Evolutionary conservation across 2,113 vertebrate species (phyloP).

Genomic region (Ptilonorhynchus violaceus): DNA sequence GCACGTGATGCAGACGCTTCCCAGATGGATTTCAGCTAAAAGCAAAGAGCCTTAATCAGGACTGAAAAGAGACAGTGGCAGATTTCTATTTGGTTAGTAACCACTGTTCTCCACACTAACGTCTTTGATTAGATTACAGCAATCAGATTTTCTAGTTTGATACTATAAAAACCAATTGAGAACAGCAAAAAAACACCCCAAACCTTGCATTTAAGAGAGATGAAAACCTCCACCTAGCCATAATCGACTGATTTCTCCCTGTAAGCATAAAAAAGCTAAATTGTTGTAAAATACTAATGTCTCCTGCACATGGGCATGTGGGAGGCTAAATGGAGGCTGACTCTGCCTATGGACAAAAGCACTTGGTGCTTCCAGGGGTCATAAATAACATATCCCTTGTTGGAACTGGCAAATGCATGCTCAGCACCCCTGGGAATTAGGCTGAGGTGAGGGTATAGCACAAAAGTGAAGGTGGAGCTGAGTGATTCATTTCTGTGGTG

Average conservation of each 20-base stretch:
- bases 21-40: not conserved
- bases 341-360: not conserved
- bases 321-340: not conserved
- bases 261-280: not conserved
- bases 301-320: not conserved
- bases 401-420: not conserved
- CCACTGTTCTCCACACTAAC: not conserved
- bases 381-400: not conserved
- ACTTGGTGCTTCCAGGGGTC: not conserved
- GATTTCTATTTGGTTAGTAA: not conserved
- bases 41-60: not conserved
- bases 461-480: not conserved
- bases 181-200: not conserved
- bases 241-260: not conserved
- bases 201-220: not conserved
- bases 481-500: not conserved
- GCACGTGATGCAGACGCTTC: fast-evolving
- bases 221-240: not conserved
- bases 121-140: not conserved
- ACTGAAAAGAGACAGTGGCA: not conserved
- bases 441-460: not conserved
- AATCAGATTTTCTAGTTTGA: not conserved
- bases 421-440: not conserved
- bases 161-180: not conserved
- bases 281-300: not conserved